Percentiles rank a stretch among this genome's conserved stretches.
Conservation (phyloP, 2,113 vertebrate genomes). For the Noturus placidus region DNA sequence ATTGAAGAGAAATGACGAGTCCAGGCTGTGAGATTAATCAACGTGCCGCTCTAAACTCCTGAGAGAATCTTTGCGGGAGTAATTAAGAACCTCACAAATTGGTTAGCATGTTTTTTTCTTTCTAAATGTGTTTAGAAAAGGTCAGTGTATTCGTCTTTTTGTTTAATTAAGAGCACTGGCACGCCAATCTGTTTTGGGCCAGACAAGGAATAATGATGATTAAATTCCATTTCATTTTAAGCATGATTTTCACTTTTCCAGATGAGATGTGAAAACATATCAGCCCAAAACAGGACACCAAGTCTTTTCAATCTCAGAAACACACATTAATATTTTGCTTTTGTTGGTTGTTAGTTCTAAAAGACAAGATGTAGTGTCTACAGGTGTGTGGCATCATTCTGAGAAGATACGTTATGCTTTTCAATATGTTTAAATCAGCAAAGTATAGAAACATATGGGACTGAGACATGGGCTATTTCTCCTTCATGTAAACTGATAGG, state of each 20-base stretch:
- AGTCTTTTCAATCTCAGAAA: neutral
- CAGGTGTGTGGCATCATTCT: neutral
- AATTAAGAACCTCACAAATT: constrained; percentile 32
- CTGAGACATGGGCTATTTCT: neutral
- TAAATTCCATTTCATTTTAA: constrained; percentile 11
- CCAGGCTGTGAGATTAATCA: constrained; percentile 8
- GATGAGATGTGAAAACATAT: constrained; percentile 1
- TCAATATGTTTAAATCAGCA: neutral
- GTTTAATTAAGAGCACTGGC: constrained; percentile 47
- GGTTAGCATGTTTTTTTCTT: constrained; percentile 41
- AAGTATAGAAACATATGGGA: neutral
- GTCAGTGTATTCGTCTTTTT: constrained; percentile 53
- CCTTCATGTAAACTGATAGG: neutral
- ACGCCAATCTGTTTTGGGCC: constrained; percentile 30
- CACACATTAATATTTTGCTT: neutral
- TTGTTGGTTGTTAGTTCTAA: neutral
- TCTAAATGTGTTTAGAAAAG: constrained; percentile 52
- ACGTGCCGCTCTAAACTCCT: neutral
- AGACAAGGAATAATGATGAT: constrained; percentile 21
- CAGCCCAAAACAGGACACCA: neutral
- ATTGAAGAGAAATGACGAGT: neutral
- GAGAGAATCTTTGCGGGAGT: constrained; percentile 8
- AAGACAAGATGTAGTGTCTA: neutral
- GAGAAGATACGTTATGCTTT: neutral
- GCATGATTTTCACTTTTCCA: neutral